Percentiles rank a stretch among this genome's conserved stretches.
Evolutionary conservation across 2,113 vertebrate species (phyloP).

Genomic region (Peucedramus taeniatus): DNA sequence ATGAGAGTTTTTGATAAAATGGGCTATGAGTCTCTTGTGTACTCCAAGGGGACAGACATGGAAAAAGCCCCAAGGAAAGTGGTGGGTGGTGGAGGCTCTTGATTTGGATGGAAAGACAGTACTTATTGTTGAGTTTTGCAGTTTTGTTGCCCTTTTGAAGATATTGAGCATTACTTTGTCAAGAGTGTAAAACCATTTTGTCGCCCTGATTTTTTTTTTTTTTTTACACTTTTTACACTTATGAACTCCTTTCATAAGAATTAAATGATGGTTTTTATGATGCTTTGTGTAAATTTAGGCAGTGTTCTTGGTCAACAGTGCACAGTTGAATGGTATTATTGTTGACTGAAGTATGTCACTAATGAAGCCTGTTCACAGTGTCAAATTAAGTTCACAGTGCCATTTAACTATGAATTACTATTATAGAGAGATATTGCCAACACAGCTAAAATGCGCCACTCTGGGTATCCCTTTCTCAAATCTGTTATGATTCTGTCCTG

Average conservation of each 20-base stretch:
- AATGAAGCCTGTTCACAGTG: neutral
- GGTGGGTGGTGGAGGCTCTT: neutral
- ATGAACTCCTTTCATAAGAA: neutral
- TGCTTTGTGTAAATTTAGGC: neutral
- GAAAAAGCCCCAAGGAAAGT: neutral
- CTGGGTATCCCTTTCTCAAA: neutral
- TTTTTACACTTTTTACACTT: too few relatives aligned
- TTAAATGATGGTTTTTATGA: neutral
- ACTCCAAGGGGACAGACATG: neutral
- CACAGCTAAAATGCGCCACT: neutral
- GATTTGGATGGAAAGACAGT: neutral
- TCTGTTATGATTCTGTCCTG: neutral
- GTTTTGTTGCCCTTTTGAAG: neutral
- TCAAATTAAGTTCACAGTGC: neutral
- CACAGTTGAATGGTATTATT: neutral
- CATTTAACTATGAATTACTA: neutral
- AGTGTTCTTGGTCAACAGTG: neutral
- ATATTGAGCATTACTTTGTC: neutral
- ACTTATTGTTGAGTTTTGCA: neutral
- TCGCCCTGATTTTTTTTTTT: too few relatives aligned
- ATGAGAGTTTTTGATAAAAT: neutral
- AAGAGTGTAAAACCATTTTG: neutral
- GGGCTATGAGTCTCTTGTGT: neutral
- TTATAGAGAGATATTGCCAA: neutral
- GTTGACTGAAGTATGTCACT: neutral